Conservation (phyloP, 2,113 vertebrate species). For the Apteryx mantelli region DNA sequence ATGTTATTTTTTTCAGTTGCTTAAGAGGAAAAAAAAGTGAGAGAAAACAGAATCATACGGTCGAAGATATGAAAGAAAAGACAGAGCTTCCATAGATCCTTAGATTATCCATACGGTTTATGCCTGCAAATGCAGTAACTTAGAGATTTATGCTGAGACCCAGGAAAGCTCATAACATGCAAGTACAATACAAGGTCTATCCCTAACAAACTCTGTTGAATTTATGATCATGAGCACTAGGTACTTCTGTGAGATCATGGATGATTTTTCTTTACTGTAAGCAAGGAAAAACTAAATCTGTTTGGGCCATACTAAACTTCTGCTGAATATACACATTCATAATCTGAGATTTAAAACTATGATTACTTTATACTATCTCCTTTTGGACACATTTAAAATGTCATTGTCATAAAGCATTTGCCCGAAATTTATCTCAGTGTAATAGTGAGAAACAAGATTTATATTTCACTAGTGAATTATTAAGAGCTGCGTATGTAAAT, state of each 20-base stretch:
- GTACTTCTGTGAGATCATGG: neutral
- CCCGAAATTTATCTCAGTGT: neutral
- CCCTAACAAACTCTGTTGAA: neutral
- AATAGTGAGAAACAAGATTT: neutral
- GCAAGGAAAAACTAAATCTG: neutral
- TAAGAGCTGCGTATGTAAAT: neutral
- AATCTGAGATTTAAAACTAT: neutral
- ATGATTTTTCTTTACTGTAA: neutral
- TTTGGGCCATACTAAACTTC: neutral
- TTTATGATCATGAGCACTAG: neutral
- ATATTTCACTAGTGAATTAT: neutral
- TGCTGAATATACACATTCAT: neutral
- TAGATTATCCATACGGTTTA: neutral
- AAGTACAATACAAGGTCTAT: neutral
- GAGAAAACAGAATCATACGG: neutral
- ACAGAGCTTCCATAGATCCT: neutral
- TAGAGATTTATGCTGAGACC: neutral
- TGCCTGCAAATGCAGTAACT: neutral
- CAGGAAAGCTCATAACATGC: neutral
- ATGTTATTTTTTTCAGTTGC: neutral
- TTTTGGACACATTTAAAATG: neutral
- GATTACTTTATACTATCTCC: neutral
- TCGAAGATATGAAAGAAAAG: neutral
- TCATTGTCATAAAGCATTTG: neutral
- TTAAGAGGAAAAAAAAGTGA: neutral